Evolutionary conservation across 2,113 vertebrate genomes (phyloP), one percentile per base, ranked within the genome.

Genomic region (Potamarius usumacintae): DNA sequence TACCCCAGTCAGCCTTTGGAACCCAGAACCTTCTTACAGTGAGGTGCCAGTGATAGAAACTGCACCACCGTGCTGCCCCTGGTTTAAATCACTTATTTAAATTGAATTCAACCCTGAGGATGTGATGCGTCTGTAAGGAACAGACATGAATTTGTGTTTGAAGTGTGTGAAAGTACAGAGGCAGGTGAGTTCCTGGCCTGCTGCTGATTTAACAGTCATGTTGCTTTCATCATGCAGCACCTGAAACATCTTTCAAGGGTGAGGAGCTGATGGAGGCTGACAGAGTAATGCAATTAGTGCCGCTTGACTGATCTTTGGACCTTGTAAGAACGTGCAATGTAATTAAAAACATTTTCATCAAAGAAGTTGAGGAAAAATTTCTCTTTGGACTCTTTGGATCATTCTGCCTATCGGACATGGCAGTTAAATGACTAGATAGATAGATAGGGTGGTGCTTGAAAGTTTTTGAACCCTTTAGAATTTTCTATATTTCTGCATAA

Each of bases 91-190:
- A 53, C 15, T 10, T 20, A 60, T 20, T 58, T 25, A 50, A 63
- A 84, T 89, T 67, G 22, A 83, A 83, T 86, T 79, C n/a, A 4
- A n/a, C 20, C 11, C 30, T 0, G 53, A n/a, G n/a, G 11, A 42
- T 53, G 76, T 10, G 82, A 30, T 53, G 48, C 30, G 30, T 72
- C 74, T 65, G 82, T 77, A 76, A 78, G 69, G 55, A 71, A 52
- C 55, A 30, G 83, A 48, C 69, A 25, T 48, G 82, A 48, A 30
- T 85, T 30, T 78, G 86, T 65, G 88, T 91, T 90, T 90, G 88
- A 90, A 86, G 80, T 84, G 88, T 77, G 67, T 90, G 72, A 89
- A 87, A 89, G 89, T n/a, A 2, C 52, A 48, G 65, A 11, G 7
- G 34, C 74, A 86, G 84, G 80, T 86, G 90, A 89, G 76, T 74